Conservation (phyloP, 30 jellyfish, hydroid and myxozoan genomes). For the Nemopilema nomurai region DNA sequence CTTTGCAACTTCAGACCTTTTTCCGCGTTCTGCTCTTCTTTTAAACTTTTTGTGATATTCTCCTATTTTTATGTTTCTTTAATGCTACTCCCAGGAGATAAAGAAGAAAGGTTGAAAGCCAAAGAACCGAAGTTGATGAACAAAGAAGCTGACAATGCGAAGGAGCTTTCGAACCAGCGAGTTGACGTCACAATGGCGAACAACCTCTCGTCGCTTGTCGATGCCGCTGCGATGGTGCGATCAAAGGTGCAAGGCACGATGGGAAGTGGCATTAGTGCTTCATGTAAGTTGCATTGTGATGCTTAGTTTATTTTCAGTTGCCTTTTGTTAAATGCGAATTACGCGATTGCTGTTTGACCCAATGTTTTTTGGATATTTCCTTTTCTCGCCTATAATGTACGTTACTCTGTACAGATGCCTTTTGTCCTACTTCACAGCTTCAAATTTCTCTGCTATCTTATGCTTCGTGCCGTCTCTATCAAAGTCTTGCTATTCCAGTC, state of each 20-base stretch:
- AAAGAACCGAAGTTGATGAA: conserved; percentile 14
- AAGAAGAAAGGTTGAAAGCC: conserved; percentile 14
- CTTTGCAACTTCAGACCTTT: no score
- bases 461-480: not conserved
- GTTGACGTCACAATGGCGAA: conserved; percentile 15
- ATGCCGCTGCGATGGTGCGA: conserved; percentile 69
- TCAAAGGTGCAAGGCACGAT: conserved; percentile 31
- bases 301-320: no score
- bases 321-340: not conserved
- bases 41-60: no score
- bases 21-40: no score
- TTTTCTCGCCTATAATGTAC: not conserved
- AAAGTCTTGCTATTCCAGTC: not conserved
- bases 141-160: not conserved
- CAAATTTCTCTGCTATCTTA: not conserved
- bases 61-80: no score
- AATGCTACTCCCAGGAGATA: conserved; percentile 7
- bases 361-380: no score
- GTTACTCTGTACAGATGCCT: not conserved
- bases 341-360: no score
- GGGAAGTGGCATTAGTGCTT: not conserved
- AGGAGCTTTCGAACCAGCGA: not conserved
- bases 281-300: not conserved
- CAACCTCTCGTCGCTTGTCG: conserved; percentile 64
- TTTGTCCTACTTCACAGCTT: no score